These are phyloP conservation scores for Philopotamus ludificatus DNA, from an alignment of 1,140 invertebrate genomes.

Conservation along the genomic window DNA sequence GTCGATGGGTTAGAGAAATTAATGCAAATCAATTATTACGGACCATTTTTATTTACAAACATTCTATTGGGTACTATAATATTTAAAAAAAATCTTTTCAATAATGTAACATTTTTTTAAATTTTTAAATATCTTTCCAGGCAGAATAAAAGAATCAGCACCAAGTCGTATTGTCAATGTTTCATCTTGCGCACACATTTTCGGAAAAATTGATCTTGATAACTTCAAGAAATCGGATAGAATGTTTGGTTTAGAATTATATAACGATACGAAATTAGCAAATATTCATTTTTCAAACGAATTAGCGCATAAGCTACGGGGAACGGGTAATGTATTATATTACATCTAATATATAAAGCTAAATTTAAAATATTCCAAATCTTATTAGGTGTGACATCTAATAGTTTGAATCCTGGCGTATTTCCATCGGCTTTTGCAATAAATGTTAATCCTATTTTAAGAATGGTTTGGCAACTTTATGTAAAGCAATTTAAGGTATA, in stretches of 20 bases:
- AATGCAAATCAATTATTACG: constrained; percentile 68
- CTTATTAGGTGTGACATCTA: constrained; percentile 62
- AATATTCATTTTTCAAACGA: background rate
- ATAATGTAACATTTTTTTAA: too few species aligned
- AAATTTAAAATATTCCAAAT: background rate
- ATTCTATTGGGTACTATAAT: constrained; percentile 56
- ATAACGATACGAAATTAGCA: background rate
- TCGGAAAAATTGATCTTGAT: constrained; percentile 52
- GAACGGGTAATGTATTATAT: background rate
- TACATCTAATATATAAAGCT: too few species aligned
- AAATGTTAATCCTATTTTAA: constrained; percentile 55
- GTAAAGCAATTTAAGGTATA: background rate
- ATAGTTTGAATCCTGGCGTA: constrained; percentile 79
- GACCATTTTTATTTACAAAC: constrained; percentile 66
- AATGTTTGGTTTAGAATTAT: constrained; percentile 1
- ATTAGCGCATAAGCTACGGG: background rate
- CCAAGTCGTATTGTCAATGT: constrained; percentile 59
- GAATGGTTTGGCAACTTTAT: constrained; percentile 6
- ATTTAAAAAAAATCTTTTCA: constrained; percentile 47
- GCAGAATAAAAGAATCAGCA: constrained; percentile 71
- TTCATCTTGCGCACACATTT: constrained; percentile 54
- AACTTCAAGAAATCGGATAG: constrained; percentile 45
- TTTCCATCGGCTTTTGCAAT: constrained; percentile 64
- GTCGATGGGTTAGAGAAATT: constrained; percentile 62
- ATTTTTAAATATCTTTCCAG: constrained; percentile 68